Evolutionary conservation across 2,113 vertebrate species (phyloP), one percentile per base, ranked within the genome.

Genomic region (Murina feae): DNA sequence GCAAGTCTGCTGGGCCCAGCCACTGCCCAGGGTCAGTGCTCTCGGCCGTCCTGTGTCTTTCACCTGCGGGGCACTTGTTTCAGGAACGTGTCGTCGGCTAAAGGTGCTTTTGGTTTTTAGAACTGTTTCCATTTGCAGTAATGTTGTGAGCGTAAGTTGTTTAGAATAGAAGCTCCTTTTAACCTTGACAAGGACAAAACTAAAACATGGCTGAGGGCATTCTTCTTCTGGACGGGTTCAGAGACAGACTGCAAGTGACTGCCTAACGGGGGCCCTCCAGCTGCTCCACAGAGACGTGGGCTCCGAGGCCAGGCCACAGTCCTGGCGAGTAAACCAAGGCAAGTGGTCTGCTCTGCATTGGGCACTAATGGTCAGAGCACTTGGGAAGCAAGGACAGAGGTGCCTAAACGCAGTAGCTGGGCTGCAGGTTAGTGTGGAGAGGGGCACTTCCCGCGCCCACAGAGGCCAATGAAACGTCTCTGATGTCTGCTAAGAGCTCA

Each of bases 401-500:
- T 11, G 74, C 49, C 1, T 8, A 17, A 79, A 89, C 30, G 83
- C 69, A 3, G 47, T 12, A 0, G 55, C 20, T 5, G 0, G 66
- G 90, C 53, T 2, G 4, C 39, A 2, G 53, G 2, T 35, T 1
- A 10, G 21, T 0, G 13, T 0, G 6, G 49, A n/a, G 20, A 11
- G 9, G 0, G 18, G 68, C 39, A 1, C 35, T n/a, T 5, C 69
- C 14, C 55, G 4, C 0, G 0, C 47, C 30, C 23, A 28, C 25
- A 17, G 69, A 66, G 68, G 82, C 76, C 82, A 89, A 28, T 5
- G 72, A 0, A 10, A 13, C 3, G n/a, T 5, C 66, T 13, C 51
- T 69, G 3, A 66, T 1, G 81, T 90, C 93, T 90, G 95, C 95
- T 76, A 71, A 49, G 97, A 53, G 69, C 11, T 82, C 53, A 20